Conservation (phyloP, 92 coral and sea anemone genomes). For the Plumapathes pennacea region DNA sequence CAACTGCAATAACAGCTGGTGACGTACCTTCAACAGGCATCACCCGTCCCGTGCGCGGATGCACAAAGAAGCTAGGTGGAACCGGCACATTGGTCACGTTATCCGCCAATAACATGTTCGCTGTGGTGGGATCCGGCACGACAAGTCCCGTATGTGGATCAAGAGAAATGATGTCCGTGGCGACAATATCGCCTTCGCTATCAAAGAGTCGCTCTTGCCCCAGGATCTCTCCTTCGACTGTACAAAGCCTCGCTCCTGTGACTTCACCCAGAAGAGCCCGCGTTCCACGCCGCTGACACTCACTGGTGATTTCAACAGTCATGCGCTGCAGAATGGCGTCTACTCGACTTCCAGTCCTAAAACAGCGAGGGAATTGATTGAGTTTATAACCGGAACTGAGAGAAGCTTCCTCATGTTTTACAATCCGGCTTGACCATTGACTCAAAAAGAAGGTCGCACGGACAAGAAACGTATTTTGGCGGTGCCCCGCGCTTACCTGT, state of each 20-base stretch:
- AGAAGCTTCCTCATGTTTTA: no score
- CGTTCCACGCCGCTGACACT: conserved; percentile 95
- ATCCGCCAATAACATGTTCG: conserved; percentile 89
- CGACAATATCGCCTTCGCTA: conserved; percentile 71
- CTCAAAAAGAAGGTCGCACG: no score
- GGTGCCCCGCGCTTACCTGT: no score
- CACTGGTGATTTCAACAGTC: conserved; percentile 90
- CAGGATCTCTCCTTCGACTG: conserved; percentile 83
- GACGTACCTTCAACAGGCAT: conserved; percentile 94
- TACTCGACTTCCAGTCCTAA: conserved; percentile 84
- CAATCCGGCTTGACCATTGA: no score
- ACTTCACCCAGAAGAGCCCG: conserved; percentile 88
- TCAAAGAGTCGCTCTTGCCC: conserved; percentile 70
- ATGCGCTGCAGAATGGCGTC: conserved; percentile 87
- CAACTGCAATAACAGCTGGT: background rate
- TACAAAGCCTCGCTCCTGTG: conserved; percentile 91
- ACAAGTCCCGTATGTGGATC: conserved; percentile 84
- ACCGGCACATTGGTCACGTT: conserved; percentile 89
- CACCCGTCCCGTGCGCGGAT: conserved; percentile 78
- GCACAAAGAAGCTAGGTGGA: conserved; percentile 87
- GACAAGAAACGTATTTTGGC: no score
- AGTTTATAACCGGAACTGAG: no score
- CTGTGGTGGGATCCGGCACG: conserved; percentile 75
- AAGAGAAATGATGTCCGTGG: conserved; percentile 65
- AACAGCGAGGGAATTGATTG: no score